A percentile compares a stretch with the other conserved stretches of the same genome.
Evolutionary conservation across 2,888 invertebrate species (phyloP).

Genomic region (Serrognathus titanus): DNA sequence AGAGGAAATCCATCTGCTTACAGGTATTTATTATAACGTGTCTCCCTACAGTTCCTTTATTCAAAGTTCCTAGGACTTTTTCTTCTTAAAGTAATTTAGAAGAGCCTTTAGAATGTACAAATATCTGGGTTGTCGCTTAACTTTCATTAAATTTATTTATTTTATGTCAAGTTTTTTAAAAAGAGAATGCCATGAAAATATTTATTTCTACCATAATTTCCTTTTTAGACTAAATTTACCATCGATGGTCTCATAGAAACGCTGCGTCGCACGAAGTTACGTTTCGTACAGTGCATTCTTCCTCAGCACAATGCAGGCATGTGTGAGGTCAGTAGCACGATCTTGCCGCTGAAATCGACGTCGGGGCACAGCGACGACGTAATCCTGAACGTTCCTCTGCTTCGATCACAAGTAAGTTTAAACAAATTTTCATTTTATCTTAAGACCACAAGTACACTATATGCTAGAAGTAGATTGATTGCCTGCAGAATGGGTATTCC

Average conservation of each 20-base stretch:
- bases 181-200: too few relatives aligned
- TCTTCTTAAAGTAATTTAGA: neutral
- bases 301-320: conserved; percentile 74
- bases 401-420: conserved; percentile 73
- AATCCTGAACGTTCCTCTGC: conserved; percentile 77
- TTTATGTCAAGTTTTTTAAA: too few relatives aligned
- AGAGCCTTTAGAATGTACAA: neutral
- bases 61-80: neutral
- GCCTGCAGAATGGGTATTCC: too few relatives aligned
- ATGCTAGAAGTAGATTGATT: too few relatives aligned
- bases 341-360: conserved; percentile 49
- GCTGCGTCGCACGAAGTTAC: conserved; percentile 77
- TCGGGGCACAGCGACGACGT: conserved; percentile 48
- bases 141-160: neutral
- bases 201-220: neutral
- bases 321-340: conserved; percentile 54
- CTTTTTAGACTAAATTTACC: conserved; percentile 61
- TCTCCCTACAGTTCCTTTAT: neutral
- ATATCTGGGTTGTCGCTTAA: neutral
- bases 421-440: too few relatives aligned
- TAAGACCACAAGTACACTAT: too few relatives aligned
- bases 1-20: conserved; percentile 79
- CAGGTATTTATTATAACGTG: conserved; percentile 54
- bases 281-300: conserved; percentile 84
- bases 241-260: conserved; percentile 90